Conservation (phyloP, 1,140 invertebrate genomes). For the Heliothis subflexa region DNA sequence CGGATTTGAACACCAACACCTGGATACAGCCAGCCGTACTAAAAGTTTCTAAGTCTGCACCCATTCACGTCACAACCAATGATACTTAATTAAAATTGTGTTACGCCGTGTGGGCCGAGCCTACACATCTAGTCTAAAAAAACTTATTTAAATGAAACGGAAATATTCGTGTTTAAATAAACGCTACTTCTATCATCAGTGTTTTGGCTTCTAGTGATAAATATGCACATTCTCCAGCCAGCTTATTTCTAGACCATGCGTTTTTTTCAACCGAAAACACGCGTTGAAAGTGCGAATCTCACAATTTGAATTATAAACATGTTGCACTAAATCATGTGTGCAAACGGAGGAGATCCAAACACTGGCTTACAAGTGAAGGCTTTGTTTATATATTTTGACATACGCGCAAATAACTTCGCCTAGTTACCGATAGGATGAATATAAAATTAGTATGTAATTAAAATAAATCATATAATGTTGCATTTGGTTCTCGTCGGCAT, state of each 20-base stretch:
- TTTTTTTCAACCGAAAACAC: conserved; percentile 10
- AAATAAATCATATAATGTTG: conserved; percentile 50
- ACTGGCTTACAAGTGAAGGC: conserved; percentile 10
- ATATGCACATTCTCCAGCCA: not conserved
- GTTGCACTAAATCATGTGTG: conserved; percentile 26
- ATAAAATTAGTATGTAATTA: conserved; percentile 39
- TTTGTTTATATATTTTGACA: conserved; percentile 47
- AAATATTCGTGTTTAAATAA: conserved; percentile 33
- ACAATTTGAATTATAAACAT: conserved; percentile 18
- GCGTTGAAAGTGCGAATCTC: conserved; percentile 1
- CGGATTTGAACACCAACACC: conserved; percentile 65
- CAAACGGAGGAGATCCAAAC: conserved; percentile 22
- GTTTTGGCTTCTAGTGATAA: conserved; percentile 37
- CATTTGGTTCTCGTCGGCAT: conserved; percentile 43
- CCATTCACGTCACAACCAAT: conserved; percentile 40
- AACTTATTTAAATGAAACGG: conserved; percentile 26
- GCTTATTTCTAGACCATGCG: not conserved
- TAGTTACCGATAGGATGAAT: conserved; percentile 5
- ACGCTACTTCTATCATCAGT: conserved; percentile 28
- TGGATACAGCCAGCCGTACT: conserved; percentile 55
- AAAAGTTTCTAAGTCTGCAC: conserved; percentile 39
- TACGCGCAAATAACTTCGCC: conserved; percentile 23
- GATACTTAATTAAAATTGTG: conserved; percentile 32
- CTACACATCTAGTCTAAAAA: conserved; percentile 10
- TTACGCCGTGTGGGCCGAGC: conserved; percentile 29